Percentiles rank a stretch among this genome's conserved stretches.
Conservation (phyloP, 2,888 invertebrate species). For the Coelopa pilipes region DNA sequence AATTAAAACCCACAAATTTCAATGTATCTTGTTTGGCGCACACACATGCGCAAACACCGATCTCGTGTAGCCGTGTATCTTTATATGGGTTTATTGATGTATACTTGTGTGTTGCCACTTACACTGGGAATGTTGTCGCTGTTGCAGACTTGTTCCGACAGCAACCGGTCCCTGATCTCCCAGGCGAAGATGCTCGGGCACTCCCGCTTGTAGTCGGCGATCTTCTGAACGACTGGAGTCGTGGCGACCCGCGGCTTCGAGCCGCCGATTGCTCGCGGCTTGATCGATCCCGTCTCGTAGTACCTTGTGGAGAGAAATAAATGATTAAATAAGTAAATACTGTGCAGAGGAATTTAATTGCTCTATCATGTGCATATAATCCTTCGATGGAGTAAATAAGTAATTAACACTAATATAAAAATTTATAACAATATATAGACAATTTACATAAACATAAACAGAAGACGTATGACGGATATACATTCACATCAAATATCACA, state of each 20-base stretch:
- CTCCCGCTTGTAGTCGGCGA: slow-evolving; percentile 96
- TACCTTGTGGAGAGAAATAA: too few species aligned
- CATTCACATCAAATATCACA: too few species aligned
- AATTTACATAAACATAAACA: too few species aligned
- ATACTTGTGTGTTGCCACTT: slow-evolving; percentile 72
- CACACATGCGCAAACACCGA: too few species aligned
- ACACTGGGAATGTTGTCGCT: slow-evolving; percentile 98
- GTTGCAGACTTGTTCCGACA: slow-evolving; percentile 95
- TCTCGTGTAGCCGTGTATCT: too few species aligned
- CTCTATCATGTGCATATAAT: too few species aligned
- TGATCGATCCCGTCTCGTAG: slow-evolving; percentile 98
- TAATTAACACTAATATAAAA: too few species aligned
- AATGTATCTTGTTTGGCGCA: neutral
- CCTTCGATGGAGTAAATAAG: too few species aligned
- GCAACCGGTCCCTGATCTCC: slow-evolving; percentile 95
- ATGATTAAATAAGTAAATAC: too few species aligned
- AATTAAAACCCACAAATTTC: neutral
- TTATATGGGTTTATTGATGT: neutral
- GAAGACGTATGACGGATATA: too few species aligned
- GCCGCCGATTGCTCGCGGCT: slow-evolving; percentile 96
- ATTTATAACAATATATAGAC: too few species aligned
- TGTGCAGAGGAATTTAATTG: too few species aligned
- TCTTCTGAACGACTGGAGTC: slow-evolving; percentile 92
- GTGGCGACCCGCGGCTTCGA: slow-evolving; percentile 96
- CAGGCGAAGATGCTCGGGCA: slow-evolving; percentile 99